Conservation (phyloP, 2,888 invertebrate species). For the Patella caerulea region DNA sequence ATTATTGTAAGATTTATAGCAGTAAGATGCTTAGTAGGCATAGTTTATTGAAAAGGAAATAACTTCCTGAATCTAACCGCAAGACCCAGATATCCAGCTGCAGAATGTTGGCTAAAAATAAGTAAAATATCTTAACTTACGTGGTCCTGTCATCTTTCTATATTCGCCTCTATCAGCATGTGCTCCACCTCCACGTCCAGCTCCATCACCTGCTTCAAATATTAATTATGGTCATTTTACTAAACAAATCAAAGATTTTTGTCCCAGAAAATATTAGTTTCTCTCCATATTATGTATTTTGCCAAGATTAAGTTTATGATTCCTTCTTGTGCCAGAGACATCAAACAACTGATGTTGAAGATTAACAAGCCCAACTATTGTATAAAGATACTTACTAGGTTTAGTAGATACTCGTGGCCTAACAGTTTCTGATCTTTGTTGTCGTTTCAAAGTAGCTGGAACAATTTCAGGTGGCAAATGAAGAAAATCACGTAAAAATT, state of each 20-base stretch:
- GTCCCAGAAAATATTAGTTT: neutral
- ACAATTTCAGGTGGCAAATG: constrained; percentile 99
- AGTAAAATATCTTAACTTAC: constrained; percentile 41
- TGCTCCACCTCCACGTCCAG: constrained; percentile 47
- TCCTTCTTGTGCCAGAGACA: too few species aligned
- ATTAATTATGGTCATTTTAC: neutral
- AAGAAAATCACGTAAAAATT: constrained; percentile 90
- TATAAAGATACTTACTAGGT: neutral
- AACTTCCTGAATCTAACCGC: too few species aligned
- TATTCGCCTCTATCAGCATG: constrained; percentile 65
- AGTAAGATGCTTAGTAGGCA: too few species aligned
- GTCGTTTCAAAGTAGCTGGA: constrained; percentile 95
- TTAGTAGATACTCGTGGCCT: constrained; percentile 39
- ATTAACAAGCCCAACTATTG: too few species aligned
- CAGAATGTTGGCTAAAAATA: neutral
- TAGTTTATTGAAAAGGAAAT: too few species aligned
- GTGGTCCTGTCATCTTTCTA: constrained; percentile 62
- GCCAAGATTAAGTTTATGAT: too few species aligned
- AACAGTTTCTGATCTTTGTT: constrained; percentile 85
- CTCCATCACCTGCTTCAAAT: constrained; percentile 45
- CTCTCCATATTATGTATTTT: too few species aligned
- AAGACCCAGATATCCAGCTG: too few species aligned
- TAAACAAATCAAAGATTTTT: too few species aligned
- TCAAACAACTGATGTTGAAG: too few species aligned
- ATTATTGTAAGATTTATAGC: too few species aligned